Base-by-base conservation (phyloP, 1,140 invertebrate species). In the Holcopasites calliopsidis region DNA sequence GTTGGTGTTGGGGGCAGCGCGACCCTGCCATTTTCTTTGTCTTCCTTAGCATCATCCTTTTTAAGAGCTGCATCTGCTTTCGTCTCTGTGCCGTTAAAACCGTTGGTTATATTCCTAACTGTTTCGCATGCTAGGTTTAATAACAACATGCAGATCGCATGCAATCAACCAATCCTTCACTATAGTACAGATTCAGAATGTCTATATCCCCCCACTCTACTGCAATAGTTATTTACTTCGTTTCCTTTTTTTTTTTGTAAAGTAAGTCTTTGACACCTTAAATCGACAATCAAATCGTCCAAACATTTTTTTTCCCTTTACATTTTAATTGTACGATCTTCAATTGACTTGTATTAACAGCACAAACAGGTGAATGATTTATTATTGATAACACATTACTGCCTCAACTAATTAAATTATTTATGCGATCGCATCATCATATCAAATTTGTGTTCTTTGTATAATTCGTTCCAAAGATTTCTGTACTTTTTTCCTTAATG, bases 41-140 rank as follows among this genome's bases (percentile, higher is more conserved):
- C 88, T 88, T 90, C 90, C 65, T 90, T 91, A 83, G 86, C 85
- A 86, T 90, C 89, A 73, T 90, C 89, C 86, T 89, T 91, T 89
- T 90, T 90, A 83, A 87, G 79, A 85, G 86, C 83, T 78, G 87
- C 83, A 58, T 90, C 90, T 83, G 86, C 80, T 90, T 91, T 91
- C 85, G 88, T 79, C 76, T 91, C 90, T 91, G 89, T 87, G 85
- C 81, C 88, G 89, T 87, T 86, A 91, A 91, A 91, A 91, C 84
- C 84, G 84, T 89, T 83, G 82, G 87, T 90, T 91, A 91, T 89
- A 87, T 87, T 87, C 84, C 89, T 90, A 88, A 87, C 86, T 83
- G 69, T 85, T 81, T 79, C 66, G 76, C 82, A 85, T 88, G 83
- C 85, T 86, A 83, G 71, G 83, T 85, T 83, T 85, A 83, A 70